phyloP scores from a whole-genome alignment of 2,113 vertebrate species.

The Melanocharis versteri region DNA sequence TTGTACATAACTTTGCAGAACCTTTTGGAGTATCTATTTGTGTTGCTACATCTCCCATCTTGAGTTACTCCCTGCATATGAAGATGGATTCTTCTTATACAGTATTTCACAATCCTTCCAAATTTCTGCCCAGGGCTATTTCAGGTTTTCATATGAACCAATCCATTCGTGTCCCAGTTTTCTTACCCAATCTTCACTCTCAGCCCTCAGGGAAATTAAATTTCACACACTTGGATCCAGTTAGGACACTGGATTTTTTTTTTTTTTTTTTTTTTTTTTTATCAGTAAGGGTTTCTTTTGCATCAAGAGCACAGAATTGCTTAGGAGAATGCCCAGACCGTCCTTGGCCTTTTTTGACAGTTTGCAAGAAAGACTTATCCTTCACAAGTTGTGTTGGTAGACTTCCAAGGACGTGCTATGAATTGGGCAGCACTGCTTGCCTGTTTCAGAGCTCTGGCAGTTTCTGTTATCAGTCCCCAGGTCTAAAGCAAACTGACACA shows the following conservation, averaged over 20 bases:
- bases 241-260: neutral
- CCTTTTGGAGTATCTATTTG: neutral
- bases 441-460: neutral
- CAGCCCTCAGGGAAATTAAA: conserved; percentile 58
- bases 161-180: conserved; percentile 56
- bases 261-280: neutral
- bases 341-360: neutral
- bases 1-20: neutral
- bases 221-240: conserved; percentile 57
- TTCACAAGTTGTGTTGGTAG: neutral
- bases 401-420: neutral
- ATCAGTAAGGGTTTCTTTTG: neutral
- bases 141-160: conserved; percentile 58
- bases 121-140: conserved; percentile 53
- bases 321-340: neutral
- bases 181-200: conserved; percentile 59
- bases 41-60: neutral
- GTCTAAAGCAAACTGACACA: neutral
- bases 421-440: neutral
- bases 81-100: conserved; percentile 25
- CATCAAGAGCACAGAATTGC: neutral
- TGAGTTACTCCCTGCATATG: neutral
- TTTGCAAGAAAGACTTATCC: neutral
- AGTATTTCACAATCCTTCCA: conserved; percentile 47
- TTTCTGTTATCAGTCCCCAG: neutral